Evolutionary conservation across 2,113 vertebrate genomes (phyloP), one percentile per base, ranked within the genome.

Genomic region (Petrocephalus microphthalmus): DNA sequence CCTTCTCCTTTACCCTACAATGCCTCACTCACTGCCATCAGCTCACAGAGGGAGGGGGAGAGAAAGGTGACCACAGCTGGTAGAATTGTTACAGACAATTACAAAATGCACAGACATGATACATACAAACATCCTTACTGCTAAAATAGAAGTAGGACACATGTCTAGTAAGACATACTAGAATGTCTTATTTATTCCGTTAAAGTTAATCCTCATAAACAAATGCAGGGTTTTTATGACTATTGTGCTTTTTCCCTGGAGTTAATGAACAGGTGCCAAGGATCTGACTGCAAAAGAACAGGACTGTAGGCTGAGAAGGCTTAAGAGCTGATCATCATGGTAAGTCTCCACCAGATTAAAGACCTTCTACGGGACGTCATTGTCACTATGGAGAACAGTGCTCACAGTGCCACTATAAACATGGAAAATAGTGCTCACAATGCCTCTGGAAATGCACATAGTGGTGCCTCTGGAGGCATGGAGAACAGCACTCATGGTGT

Each of bases 281-380:
- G 67, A 57, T 87, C 88, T 91, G 89, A 91, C 90, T 90, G 85
- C 51, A 47, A 90, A 91, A 91, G 17, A 92, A 92, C 87, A 88
- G 82, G 64, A 88, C 3, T 42, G 37, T 2, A n/a, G 78, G 74
- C 56, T 85, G 88, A 78, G 87, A 89, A 89, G 89, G 90, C 88
- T 89, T 60, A 91, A 90, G 52, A 90, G 90, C 53, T 45, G 37
- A 7, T 51, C 15, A 33, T 84, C 86, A 84, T 90, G 88, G 89
- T 57, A 57, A 57, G 56, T 19, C 56, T 57, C 20, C 56, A 5
- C 19, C 56, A 22, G 20, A 19, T 57, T 57, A 57, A 57, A 19
- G 56, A 57, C 3, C 56, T 57, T 57, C 56, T 57, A 22, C 20
- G 7, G 20, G 5, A 45, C 3, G 20, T 53, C 52, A 42, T 42